phyloP scores from a whole-genome alignment of 2,888 invertebrate genomes.

The Octodonta nipae region DNA sequence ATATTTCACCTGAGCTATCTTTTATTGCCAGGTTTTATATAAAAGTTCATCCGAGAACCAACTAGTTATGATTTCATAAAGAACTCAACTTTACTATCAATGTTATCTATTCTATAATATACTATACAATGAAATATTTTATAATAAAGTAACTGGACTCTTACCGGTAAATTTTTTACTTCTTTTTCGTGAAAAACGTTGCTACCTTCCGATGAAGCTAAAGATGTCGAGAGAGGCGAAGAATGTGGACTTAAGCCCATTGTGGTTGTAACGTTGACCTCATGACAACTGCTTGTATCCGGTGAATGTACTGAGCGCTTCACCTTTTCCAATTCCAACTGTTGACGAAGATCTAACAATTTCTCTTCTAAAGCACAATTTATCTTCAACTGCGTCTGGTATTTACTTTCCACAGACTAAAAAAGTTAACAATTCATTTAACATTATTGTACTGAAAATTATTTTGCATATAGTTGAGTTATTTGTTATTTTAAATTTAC shows the following conservation, averaged over 20 bases:
- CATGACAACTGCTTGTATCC: constrained; percentile 39
- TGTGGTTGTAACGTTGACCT: constrained; percentile 38
- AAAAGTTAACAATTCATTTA: no score
- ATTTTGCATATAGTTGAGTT: neutral
- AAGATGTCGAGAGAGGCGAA: constrained; percentile 48
- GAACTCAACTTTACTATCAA: no score
- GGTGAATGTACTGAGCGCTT: constrained; percentile 28
- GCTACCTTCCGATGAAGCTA: constrained; percentile 46
- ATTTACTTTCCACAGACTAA: constrained; percentile 46
- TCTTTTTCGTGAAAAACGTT: constrained; percentile 39
- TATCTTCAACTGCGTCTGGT: constrained; percentile 41
- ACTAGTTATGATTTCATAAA: no score
- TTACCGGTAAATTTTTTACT: constrained; percentile 47
- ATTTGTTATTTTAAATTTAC: neutral
- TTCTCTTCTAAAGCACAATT: constrained; percentile 44
- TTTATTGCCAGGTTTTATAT: no score
- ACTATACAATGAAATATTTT: no score
- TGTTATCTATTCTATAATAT: no score
- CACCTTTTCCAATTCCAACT: constrained; percentile 26
- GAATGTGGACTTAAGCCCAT: constrained; percentile 37
- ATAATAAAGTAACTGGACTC: no score
- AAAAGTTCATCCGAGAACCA: no score
- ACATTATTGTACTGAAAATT: no score
- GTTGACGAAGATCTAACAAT: constrained; percentile 39
- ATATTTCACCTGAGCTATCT: no score